Evolutionary conservation across 2,797 vertebrate species (phyloP), one percentile per base, ranked within the genome.

Genomic region (Poecilia velifera): DNA sequence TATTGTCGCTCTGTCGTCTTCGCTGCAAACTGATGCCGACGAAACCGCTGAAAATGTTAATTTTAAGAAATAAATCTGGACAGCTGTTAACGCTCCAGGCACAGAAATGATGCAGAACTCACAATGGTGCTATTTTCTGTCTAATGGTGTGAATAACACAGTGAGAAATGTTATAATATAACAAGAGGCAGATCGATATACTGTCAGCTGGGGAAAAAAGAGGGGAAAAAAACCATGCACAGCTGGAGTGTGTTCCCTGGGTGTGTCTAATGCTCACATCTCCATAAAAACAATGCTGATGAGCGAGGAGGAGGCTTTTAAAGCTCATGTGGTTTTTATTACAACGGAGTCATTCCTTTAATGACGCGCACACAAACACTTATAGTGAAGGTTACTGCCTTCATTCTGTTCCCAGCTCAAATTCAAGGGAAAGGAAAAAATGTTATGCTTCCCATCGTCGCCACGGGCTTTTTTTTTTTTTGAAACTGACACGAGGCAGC

Each of bases 101-200:
- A 55, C 78, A 66, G 49, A 76, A 85, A 84, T 84, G 90, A 91
- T 81, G 85, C 71, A 13, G 82, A 90, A 90, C 79, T 80, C 91
- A 90, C 90, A 88, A 79, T 74, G 77, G 88, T 80, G 89, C 88
- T 76, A 88, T 93, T 95, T 91, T 88, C 81, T 88, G 76, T 87
- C 84, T 92, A 91, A 93, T 93, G 90, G 90, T 86, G 87, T 91
- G 90, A 93, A 88, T 83, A 92, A 87, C 89, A 86, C 79, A 77
- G 79, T 81, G 87, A 93, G 85, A 81, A 84, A 87, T 68, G 90
- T 84, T 83, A 84, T 81, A 88, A 90, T 90, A 80, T 89, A 93
- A 92, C 76, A 76, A 92, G 88, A 88, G 77, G 72, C 88, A 89
- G 91, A 93, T 93, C 89, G 66, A 93, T 95, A 88, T 34, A 71